phyloP scores from a whole-genome alignment of 2,113 vertebrate genomes.

The Trichechus manatus region DNA sequence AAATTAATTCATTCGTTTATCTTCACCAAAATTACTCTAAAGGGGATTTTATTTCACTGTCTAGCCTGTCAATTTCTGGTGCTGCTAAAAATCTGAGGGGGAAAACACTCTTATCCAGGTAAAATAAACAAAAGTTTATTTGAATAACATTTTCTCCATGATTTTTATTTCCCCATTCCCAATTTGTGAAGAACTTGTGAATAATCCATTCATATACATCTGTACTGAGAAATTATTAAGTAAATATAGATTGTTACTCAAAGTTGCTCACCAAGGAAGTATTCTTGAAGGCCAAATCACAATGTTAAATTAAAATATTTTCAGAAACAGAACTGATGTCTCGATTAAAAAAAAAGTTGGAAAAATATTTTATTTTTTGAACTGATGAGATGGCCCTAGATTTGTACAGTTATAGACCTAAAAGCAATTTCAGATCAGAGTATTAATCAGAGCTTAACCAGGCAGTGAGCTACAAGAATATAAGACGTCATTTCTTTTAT shows the following conservation, averaged over 20 bases:
- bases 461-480: neutral
- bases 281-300: neutral
- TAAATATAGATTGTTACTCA: neutral
- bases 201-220: neutral
- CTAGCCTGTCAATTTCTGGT: neutral
- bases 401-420: neutral
- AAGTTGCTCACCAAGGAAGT: neutral
- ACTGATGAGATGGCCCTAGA: neutral
- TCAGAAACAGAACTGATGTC: neutral
- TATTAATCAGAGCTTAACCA: neutral
- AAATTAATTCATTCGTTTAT: neutral
- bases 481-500: neutral
- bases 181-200: neutral
- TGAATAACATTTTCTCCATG: neutral
- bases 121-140: neutral
- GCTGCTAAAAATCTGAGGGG: neutral
- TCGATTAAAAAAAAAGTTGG: neutral
- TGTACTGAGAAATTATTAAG: neutral
- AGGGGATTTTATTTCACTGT: too few species aligned
- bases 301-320: constrained; percentile 37
- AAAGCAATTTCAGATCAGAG: neutral
- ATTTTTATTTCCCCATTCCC: neutral
- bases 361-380: constrained; percentile 30
- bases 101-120: neutral
- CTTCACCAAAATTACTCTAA: neutral